Percentiles rank a stretch among this genome's conserved stretches.
These are phyloP conservation scores for Aporophyla lueneburgensis DNA, from an alignment of 2,888 invertebrate genomes.

Conservation along the genomic window DNA sequence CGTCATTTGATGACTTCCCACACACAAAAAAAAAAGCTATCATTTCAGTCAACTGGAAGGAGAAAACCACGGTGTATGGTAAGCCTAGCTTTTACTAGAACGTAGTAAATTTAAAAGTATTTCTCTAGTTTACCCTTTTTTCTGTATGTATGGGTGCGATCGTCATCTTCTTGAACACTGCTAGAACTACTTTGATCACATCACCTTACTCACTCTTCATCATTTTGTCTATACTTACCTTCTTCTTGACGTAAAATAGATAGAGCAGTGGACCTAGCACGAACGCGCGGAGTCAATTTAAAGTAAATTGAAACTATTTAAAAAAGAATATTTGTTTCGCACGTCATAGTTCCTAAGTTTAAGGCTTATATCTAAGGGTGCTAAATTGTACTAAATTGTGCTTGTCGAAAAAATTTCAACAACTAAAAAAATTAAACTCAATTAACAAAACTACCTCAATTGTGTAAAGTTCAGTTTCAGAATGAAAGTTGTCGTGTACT, in stretches of 20 bases:
- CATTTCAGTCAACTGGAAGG: not conserved
- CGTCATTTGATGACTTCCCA: no score
- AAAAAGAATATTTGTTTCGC: not conserved
- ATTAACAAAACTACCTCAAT: no score
- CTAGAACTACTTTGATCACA: not conserved
- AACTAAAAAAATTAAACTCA: no score
- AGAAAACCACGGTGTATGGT: not conserved
- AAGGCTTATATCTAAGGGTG: no score
- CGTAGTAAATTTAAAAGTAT: constrained; percentile 15
- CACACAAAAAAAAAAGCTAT: no score
- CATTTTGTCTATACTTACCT: not conserved
- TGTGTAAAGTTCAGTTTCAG: no score
- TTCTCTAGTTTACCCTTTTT: constrained; percentile 36
- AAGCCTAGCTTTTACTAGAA: constrained; percentile 22
- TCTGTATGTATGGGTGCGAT: constrained; percentile 49
- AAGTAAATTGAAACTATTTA: no score
- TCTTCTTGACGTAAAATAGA: not conserved
- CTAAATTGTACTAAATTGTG: no score
- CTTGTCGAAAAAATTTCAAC: no score
- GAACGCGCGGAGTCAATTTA: not conserved
- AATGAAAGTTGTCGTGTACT: no score
- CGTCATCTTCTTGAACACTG: not conserved
- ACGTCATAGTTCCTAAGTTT: no score
- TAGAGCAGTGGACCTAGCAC: not conserved
- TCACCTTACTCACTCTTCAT: not conserved